Evolutionary conservation across 30 jellyfish, hydroid and myxozoan species (phyloP).

Genomic region (Aurelia aurita): DNA sequence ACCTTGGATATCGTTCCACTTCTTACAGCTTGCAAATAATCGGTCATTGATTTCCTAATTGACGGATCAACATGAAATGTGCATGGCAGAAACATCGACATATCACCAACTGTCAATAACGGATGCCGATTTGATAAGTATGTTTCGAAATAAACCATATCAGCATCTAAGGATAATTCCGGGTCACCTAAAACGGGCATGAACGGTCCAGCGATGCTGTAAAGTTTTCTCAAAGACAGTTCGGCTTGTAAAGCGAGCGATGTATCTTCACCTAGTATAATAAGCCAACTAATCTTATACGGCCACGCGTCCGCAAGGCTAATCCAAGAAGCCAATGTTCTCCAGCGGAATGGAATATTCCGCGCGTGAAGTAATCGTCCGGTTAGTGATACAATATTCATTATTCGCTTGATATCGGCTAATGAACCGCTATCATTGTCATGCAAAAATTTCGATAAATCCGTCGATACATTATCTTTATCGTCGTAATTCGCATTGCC

Average conservation of each 20-base stretch:
- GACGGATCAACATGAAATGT: slow-evolving; percentile 91
- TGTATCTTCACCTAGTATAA: slow-evolving; percentile 80
- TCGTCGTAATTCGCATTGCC: slow-evolving; percentile 55
- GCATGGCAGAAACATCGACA: slow-evolving; percentile 80
- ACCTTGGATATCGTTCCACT: slow-evolving; percentile 74
- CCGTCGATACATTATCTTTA: slow-evolving; percentile 74
- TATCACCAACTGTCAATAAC: slow-evolving; percentile 80
- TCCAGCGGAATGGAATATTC: slow-evolving; percentile 88
- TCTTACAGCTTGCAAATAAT: slow-evolving; percentile 77
- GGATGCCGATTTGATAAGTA: slow-evolving; percentile 85
- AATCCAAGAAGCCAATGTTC: slow-evolving; percentile 94
- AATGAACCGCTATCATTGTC: slow-evolving; percentile 89
- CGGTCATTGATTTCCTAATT: slow-evolving; percentile 83
- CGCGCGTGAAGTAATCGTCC: slow-evolving; percentile 89
- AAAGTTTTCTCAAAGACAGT: slow-evolving; percentile 69
- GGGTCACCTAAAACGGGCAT: slow-evolving; percentile 89
- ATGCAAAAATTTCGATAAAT: slow-evolving; percentile 83
- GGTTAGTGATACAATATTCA: slow-evolving; percentile 90
- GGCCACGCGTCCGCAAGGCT: slow-evolving; percentile 99
- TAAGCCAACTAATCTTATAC: slow-evolving; percentile 91
- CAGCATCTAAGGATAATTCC: slow-evolving; percentile 81
- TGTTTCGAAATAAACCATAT: slow-evolving; percentile 82
- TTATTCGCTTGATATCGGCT: slow-evolving; percentile 86
- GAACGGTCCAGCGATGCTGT: slow-evolving; percentile 76
- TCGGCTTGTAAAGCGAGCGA: slow-evolving; percentile 74